phyloP scores from a whole-genome alignment of 92 coral and sea anemone genomes.

The Metridium senile region DNA sequence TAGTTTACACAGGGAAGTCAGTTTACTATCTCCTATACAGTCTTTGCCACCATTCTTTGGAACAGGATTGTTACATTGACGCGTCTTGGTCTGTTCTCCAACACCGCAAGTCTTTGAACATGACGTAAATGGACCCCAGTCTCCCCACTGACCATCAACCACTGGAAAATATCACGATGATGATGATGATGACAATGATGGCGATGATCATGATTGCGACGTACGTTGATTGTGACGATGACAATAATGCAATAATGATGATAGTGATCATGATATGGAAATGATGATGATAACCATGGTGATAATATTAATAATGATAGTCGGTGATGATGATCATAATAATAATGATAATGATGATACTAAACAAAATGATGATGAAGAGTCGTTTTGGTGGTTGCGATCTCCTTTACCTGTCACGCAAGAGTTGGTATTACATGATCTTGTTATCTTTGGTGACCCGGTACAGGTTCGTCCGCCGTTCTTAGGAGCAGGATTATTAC shows the following conservation, averaged over 20 bases:
- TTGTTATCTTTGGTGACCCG: constrained; percentile 32
- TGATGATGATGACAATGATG: too few species aligned
- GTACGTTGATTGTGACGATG: too few species aligned
- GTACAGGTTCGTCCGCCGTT: constrained; percentile 57
- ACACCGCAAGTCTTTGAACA: constrained; percentile 58
- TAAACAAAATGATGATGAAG: too few species aligned
- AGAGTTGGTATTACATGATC: constrained; percentile 31
- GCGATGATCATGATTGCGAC: too few species aligned
- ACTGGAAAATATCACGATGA: too few species aligned
- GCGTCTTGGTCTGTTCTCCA: constrained; percentile 5
- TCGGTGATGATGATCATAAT: too few species aligned
- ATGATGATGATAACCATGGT: too few species aligned
- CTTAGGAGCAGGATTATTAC: constrained; percentile 60
- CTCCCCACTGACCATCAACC: constrained; percentile 51
- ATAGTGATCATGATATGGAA: too few species aligned
- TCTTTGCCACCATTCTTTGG: constrained; percentile 46
- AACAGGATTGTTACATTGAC: constrained; percentile 47
- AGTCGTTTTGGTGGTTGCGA: too few species aligned
- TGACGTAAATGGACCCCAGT: constrained; percentile 32
- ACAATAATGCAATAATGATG: too few species aligned
- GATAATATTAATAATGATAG: too few species aligned
- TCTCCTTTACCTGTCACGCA: constrained; percentile 55
- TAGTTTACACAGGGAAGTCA: constrained; percentile 19
- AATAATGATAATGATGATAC: too few species aligned
- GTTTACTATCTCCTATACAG: constrained; percentile 31